Evolutionary conservation across 2,797 vertebrate species (phyloP).

Genomic region (Epinephelus awoara): DNA sequence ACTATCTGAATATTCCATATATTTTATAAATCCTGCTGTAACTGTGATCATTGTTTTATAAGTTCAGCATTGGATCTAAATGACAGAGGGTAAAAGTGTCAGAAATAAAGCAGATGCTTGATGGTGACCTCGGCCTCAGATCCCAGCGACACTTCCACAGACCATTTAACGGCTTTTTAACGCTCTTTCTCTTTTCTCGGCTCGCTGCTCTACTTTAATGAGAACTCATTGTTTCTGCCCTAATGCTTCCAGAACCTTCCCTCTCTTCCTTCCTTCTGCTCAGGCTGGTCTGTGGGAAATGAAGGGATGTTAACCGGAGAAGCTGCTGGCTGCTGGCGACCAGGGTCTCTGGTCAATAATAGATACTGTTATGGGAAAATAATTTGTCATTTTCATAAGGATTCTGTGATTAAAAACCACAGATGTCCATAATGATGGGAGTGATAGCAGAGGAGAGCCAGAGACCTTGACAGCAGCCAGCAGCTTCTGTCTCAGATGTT

Average conservation of each 20-base stretch:
- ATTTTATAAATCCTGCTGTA: background rate
- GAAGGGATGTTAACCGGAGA: conserved; percentile 33
- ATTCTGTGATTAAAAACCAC: background rate
- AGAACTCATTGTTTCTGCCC: conserved; percentile 47
- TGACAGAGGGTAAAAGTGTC: background rate
- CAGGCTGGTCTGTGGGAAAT: conserved; percentile 77
- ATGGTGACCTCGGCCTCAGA: conserved; percentile 69
- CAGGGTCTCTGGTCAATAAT: background rate
- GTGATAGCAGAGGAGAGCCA: background rate
- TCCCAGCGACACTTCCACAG: conserved; percentile 66
- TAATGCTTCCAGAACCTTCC: conserved; percentile 53
- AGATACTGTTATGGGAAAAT: background rate
- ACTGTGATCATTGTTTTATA: no score
- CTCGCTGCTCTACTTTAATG: conserved; percentile 48
- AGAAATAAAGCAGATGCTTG: background rate
- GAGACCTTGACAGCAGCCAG: conserved; percentile 43
- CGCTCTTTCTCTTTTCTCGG: conserved; percentile 36
- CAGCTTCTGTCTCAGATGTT: conserved; percentile 56
- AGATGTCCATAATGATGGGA: background rate
- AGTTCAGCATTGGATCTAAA: background rate
- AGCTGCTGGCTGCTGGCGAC: conserved; percentile 54
- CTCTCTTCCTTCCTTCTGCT: conserved; percentile 62
- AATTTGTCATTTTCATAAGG: rapidly evolving
- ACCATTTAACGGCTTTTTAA: conserved; percentile 56
- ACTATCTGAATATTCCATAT: background rate